Evolutionary conservation across 2,113 vertebrate genomes (phyloP).

Genomic region (Promerops cafer): DNA sequence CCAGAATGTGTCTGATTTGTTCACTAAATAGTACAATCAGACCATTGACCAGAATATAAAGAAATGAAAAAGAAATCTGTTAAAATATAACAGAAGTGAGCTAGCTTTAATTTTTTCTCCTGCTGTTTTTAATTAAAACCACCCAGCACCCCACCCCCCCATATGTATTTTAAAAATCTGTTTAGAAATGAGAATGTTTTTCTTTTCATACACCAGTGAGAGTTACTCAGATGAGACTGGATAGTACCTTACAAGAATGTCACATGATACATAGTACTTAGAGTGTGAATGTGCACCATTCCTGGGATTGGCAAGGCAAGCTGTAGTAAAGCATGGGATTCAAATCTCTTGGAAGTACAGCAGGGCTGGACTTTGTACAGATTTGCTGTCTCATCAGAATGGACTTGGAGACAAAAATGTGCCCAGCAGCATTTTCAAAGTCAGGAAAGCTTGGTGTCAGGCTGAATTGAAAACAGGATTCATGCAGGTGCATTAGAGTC

Average conservation of each 20-base stretch:
- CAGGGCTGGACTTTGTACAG: background rate
- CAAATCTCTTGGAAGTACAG: background rate
- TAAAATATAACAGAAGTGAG: background rate
- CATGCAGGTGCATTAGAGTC: background rate
- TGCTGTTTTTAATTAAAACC: background rate
- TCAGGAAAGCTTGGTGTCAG: background rate
- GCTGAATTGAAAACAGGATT: background rate
- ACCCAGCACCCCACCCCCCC: fast-evolving
- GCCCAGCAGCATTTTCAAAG: background rate
- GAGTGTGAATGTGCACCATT: background rate
- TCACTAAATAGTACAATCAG: background rate
- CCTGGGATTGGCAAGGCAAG: background rate
- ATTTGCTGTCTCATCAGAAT: background rate
- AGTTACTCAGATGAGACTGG: background rate
- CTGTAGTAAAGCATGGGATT: background rate
- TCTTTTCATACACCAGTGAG: background rate
- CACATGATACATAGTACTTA: background rate
- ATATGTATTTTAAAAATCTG: background rate
- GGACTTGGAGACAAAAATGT: background rate
- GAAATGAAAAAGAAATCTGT: background rate
- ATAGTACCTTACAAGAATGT: background rate
- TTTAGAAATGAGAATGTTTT: background rate
- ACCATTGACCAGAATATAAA: background rate
- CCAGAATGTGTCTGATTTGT: background rate
- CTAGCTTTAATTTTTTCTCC: background rate